Evolutionary conservation across 2,888 invertebrate species (phyloP).

Genomic region (Nymphalis urticae): DNA sequence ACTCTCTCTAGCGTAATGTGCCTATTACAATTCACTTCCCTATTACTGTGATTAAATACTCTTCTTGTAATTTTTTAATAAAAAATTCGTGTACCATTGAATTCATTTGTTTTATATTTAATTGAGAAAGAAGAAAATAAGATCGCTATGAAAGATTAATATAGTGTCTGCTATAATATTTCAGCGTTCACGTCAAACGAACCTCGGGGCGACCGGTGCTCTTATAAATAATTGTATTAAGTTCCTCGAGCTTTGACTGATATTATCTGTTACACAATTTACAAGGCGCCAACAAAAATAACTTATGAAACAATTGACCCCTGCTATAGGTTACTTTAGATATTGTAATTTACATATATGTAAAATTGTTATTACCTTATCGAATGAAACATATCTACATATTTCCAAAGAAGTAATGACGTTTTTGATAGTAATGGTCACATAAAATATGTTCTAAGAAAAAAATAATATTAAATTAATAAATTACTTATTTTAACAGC

Average conservation of each 20-base stretch:
- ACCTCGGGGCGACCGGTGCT: slow-evolving; percentile 61
- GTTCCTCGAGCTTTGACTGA: slow-evolving; percentile 48
- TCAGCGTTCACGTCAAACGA: slow-evolving; percentile 50
- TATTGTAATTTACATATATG: slow-evolving; percentile 7
- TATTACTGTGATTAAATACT: no score
- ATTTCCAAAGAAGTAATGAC: not conserved
- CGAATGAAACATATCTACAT: not conserved
- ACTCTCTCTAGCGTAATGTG: slow-evolving; percentile 26
- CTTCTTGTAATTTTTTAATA: no score
- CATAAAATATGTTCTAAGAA: no score
- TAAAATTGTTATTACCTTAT: slow-evolving; percentile 4
- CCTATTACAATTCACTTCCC: slow-evolving; percentile 10
- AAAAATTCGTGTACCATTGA: no score
- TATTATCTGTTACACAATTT: slow-evolving; percentile 62
- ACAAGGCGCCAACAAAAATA: slow-evolving; percentile 13
- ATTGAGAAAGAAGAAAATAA: not conserved
- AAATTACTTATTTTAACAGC: no score
- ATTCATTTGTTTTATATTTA: not conserved
- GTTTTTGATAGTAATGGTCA: no score
- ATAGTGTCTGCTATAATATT: slow-evolving; percentile 13
- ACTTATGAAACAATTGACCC: slow-evolving; percentile 6
- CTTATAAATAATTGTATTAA: slow-evolving; percentile 49
- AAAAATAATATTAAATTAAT: no score
- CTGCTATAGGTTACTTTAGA: slow-evolving; percentile 6
- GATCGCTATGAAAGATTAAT: slow-evolving; percentile 10